phyloP scores from a whole-genome alignment of 2,113 vertebrate genomes.

The Candoia aspera region DNA sequence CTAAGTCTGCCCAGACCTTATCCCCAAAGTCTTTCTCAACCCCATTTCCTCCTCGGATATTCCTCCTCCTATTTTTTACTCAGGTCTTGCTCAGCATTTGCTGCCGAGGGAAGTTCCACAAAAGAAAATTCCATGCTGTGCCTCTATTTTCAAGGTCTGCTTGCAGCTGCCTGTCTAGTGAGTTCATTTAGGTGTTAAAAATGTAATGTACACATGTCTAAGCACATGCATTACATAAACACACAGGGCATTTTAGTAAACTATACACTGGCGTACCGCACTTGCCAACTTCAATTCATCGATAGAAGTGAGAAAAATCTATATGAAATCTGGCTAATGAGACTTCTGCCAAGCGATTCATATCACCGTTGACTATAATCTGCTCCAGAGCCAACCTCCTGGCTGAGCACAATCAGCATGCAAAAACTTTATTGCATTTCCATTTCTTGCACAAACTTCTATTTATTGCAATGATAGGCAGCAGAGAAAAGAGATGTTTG shows the following conservation, averaged over 20 bases:
- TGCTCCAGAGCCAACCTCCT: neutral
- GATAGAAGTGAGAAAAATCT: neutral
- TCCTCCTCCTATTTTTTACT: neutral
- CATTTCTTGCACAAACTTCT: neutral
- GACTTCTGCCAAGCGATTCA: neutral
- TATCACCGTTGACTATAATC: too few species aligned
- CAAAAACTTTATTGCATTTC: neutral
- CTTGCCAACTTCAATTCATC: neutral
- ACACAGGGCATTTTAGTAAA: too few species aligned
- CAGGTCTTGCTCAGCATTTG: neutral
- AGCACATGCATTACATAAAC: neutral
- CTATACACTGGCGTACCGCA: too few species aligned
- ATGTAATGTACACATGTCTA: neutral
- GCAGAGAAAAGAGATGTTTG: neutral
- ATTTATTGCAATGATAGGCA: neutral
- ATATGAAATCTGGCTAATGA: neutral
- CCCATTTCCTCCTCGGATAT: too few species aligned
- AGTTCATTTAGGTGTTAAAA: neutral
- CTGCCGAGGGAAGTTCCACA: neutral
- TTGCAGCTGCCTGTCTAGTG: too few species aligned
- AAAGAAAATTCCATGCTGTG: neutral
- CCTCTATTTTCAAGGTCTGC: too few species aligned
- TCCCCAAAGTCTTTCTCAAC: too few species aligned
- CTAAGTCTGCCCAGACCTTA: too few species aligned
- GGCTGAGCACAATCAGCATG: neutral